Evolutionary conservation across 2,113 vertebrate genomes (phyloP).

Genomic region (Macquaria ambigua): DNA sequence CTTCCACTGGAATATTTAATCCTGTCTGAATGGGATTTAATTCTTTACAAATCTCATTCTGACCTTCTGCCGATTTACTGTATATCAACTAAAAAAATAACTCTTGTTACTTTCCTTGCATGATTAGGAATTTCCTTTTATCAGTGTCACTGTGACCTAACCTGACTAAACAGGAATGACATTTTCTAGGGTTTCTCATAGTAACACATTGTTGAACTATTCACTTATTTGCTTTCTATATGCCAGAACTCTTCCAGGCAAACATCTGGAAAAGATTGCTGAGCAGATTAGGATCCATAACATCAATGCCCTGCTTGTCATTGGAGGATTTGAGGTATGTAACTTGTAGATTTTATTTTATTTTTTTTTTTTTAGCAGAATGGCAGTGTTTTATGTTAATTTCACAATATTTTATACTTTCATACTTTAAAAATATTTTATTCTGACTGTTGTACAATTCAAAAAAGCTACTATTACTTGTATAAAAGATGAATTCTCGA

Average conservation of each 20-base stretch:
- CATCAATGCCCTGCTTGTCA: constrained; percentile 92
- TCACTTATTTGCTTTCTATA: neutral
- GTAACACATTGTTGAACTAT: neutral
- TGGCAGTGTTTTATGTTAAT: neutral
- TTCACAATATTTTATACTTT: neutral
- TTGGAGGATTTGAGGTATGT: constrained; percentile 95
- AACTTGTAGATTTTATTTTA: too few species aligned
- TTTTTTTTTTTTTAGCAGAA: too few species aligned
- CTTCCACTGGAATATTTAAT: neutral
- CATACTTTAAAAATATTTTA: neutral
- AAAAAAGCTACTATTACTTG: constrained; percentile 1
- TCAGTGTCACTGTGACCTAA: neutral
- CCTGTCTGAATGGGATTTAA: neutral
- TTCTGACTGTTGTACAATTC: neutral
- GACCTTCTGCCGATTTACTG: neutral
- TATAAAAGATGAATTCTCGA: neutral
- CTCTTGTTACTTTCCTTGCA: neutral
- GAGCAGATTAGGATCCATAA: constrained; percentile 89
- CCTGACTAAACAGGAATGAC: neutral
- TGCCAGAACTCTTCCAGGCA: constrained; percentile 90
- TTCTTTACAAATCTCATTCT: neutral
- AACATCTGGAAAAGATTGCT: constrained; percentile 90
- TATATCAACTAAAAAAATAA: neutral
- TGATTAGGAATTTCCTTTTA: neutral
- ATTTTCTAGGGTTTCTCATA: neutral